Evolutionary conservation across 1,140 invertebrate species (phyloP).

Genomic region (Dendroctonus ponderosae): DNA sequence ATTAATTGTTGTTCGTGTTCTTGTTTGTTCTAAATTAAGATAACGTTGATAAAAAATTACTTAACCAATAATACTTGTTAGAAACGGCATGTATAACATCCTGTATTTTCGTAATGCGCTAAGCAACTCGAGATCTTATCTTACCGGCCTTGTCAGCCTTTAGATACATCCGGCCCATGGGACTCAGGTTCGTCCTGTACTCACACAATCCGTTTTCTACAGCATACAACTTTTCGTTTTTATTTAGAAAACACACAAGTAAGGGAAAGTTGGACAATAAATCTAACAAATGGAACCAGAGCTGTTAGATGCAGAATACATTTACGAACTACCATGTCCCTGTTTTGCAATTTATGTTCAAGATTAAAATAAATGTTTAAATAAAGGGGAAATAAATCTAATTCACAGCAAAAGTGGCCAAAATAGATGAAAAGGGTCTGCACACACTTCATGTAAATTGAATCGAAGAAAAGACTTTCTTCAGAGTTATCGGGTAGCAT

Average conservation of each 20-base stretch:
- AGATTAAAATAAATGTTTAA: too few relatives aligned
- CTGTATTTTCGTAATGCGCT: conserved; percentile 20
- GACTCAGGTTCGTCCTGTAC: conserved; percentile 65
- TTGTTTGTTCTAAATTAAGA: not conserved
- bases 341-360: too few relatives aligned
- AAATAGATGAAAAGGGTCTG: too few relatives aligned
- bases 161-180: conserved; percentile 75
- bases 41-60: conserved; percentile 5
- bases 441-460: too few relatives aligned
- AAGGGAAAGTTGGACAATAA: conserved; percentile 4
- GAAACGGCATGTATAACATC: not conserved
- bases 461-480: too few relatives aligned
- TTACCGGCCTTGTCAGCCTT: conserved; percentile 79
- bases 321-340: conserved; percentile 3
- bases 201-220: conserved; percentile 61
- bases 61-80: not conserved
- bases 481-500: too few relatives aligned
- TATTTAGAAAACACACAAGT: conserved; percentile 16
- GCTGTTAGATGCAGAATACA: conserved; percentile 19
- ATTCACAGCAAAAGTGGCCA: too few relatives aligned
- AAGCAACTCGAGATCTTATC: conserved; percentile 39
- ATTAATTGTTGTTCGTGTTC: too few relatives aligned
- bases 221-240: conserved; percentile 33
- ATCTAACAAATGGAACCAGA: conserved; percentile 3
- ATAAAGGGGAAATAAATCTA: too few relatives aligned